phyloP scores from a whole-genome alignment of 1,140 invertebrate species.

The Andrena cerasifolii region DNA sequence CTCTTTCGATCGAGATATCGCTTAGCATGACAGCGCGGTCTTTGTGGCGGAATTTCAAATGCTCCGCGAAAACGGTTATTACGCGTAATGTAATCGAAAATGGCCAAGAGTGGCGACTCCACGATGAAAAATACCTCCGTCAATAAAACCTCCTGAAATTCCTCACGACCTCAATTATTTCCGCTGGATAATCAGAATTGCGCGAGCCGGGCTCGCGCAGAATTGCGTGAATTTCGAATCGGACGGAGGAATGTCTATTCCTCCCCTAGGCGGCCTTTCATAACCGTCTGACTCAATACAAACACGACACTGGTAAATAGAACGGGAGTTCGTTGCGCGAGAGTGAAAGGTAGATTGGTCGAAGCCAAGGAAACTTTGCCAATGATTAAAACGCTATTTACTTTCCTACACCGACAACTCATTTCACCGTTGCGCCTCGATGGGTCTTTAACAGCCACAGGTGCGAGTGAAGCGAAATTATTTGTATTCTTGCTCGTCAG shows the following conservation, averaged over 20 bases:
- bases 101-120: too few relatives aligned
- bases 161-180: too few relatives aligned
- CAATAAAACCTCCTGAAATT: too few relatives aligned
- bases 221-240: not conserved
- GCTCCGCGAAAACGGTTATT: too few relatives aligned
- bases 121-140: too few relatives aligned
- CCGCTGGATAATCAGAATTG: too few relatives aligned
- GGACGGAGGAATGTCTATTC: not conserved
- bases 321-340: not conserved
- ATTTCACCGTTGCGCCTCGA: not conserved
- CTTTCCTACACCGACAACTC: not conserved
- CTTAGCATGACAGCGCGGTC: too few relatives aligned
- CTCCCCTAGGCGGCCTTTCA: not conserved
- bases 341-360: not conserved
- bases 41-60: too few relatives aligned
- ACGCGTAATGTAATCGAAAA: too few relatives aligned
- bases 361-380: not conserved
- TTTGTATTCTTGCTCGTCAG: not conserved
- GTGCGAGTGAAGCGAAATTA: conserved; percentile 14
- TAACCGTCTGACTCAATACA: not conserved
- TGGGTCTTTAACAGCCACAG: not conserved
- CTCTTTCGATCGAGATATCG: too few relatives aligned
- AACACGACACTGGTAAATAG: not conserved
- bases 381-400: conserved; percentile 6
- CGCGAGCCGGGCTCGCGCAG: not conserved